These are phyloP conservation scores for Stegophylla sp. DNA, from an alignment of 2,888 invertebrate species.

Conservation along the genomic window DNA sequence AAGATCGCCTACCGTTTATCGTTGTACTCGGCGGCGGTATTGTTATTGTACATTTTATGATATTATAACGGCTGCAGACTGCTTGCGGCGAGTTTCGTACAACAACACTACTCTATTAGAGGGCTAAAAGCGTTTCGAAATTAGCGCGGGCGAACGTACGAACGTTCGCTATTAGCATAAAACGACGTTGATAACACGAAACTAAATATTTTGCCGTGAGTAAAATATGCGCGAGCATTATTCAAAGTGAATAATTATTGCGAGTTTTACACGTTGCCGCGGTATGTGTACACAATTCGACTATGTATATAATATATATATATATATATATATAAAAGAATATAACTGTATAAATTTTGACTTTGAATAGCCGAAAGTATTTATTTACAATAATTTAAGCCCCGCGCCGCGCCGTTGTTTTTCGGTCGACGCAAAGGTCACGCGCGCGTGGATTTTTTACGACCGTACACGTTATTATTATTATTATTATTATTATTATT, in stretches of 20 bases:
- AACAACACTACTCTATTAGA: slow-evolving; percentile 29
- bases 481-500: too few relatives aligned
- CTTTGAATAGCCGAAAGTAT: not conserved
- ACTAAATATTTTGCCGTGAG: slow-evolving; percentile 44
- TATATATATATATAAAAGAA: not conserved
- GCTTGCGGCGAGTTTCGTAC: not conserved
- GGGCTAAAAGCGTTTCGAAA: slow-evolving; percentile 50
- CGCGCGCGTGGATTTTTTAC: not conserved
- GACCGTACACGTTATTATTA: not conserved
- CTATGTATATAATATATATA: slow-evolving; percentile 10
- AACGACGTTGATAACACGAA: slow-evolving; percentile 45
- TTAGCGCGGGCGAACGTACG: slow-evolving; percentile 39
- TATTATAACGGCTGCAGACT: not conserved
- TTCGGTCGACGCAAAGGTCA: too few relatives aligned
- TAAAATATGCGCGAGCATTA: slow-evolving; percentile 38
- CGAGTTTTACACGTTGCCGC: slow-evolving; percentile 43
- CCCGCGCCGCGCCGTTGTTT: not conserved
- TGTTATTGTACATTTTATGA: too few relatives aligned
- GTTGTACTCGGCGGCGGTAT: too few relatives aligned
- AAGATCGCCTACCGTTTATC: too few relatives aligned
- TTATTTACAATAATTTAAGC: not conserved
- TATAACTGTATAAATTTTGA: slow-evolving; percentile 22
- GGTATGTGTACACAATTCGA: not conserved
- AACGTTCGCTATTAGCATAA: slow-evolving; percentile 54
- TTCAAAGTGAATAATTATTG: slow-evolving; percentile 46